phyloP scores from a whole-genome alignment of 2,888 invertebrate species.

The Agriotes lineatus region DNA sequence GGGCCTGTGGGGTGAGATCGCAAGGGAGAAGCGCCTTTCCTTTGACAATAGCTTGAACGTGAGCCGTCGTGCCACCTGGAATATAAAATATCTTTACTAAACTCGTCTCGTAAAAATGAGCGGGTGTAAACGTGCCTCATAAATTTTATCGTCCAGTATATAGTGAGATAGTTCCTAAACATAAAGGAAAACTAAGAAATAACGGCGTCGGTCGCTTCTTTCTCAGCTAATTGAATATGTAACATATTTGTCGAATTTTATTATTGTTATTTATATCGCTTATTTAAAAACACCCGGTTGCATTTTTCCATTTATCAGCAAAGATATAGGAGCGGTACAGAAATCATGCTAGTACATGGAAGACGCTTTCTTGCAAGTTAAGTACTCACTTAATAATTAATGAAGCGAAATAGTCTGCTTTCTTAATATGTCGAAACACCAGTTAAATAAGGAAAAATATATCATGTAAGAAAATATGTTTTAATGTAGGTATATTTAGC shows the following conservation, averaged over 20 bases:
- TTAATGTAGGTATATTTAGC: no score
- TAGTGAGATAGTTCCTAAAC: conserved; percentile 10
- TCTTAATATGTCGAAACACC: no score
- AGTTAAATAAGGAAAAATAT: no score
- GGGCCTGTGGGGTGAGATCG: conserved; percentile 82
- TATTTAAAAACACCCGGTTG: no score
- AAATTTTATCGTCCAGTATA: conserved; percentile 21
- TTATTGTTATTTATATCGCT: neutral
- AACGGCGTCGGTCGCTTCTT: neutral
- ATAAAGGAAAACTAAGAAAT: conserved; percentile 9
- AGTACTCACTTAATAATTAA: no score
- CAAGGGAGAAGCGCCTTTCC: conserved; percentile 87
- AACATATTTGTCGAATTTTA: neutral
- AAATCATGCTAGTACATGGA: no score
- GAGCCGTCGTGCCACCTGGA: conserved; percentile 63
- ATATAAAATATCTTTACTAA: conserved; percentile 52
- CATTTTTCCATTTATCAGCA: neutral
- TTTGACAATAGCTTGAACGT: conserved; percentile 80
- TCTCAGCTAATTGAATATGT: neutral
- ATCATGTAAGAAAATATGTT: no score
- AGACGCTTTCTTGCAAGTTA: no score
- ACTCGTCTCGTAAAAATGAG: conserved; percentile 26
- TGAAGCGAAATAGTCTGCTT: no score
- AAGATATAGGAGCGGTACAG: no score
- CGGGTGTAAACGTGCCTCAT: conserved; percentile 18